Conservation (phyloP, 2,888 invertebrate species). For the Drosophila subsilvestris region DNA sequence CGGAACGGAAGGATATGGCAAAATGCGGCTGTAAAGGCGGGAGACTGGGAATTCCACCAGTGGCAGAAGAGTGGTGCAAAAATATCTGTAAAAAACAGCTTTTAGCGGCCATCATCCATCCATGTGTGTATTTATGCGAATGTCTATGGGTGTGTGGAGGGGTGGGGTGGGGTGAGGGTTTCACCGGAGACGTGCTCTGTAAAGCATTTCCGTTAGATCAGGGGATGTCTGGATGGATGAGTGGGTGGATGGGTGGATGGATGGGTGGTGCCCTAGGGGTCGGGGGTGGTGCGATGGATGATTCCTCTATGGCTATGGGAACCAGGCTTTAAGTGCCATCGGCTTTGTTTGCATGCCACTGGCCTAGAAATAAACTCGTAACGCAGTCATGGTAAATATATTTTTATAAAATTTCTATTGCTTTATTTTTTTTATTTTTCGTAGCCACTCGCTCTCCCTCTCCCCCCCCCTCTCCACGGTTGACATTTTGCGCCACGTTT, state of each 20-base stretch:
- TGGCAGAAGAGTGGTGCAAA: constrained; percentile 15
- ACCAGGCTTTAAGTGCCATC: constrained; percentile 63
- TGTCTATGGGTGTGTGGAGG: constrained; percentile 8
- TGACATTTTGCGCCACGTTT: constrained; percentile 78
- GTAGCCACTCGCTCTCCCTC: constrained; percentile 11
- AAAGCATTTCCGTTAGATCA: constrained; percentile 70
- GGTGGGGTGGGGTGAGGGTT: constrained; percentile 29
- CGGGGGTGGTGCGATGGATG: not conserved
- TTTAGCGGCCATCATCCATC: constrained; percentile 71
- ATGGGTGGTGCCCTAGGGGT: not conserved
- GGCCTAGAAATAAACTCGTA: constrained; percentile 65
- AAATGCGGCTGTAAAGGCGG: constrained; percentile 61
- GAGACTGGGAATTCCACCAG: not conserved
- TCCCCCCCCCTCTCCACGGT: constrained; percentile 47
- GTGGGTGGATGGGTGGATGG: not conserved
- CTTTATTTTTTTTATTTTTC: constrained; percentile 59
- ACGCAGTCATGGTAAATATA: constrained; percentile 69
- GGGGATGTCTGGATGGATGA: constrained; percentile 5
- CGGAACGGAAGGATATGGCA: constrained; percentile 73
- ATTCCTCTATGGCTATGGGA: not conserved
- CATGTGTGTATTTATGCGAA: constrained; percentile 30
- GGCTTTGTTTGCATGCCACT: constrained; percentile 76
- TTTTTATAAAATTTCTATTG: constrained; percentile 75
- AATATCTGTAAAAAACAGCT: constrained; percentile 77
- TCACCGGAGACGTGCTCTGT: constrained; percentile 71